Evolutionary conservation across 2,888 invertebrate species (phyloP).

Genomic region (Dynastes grantii): DNA sequence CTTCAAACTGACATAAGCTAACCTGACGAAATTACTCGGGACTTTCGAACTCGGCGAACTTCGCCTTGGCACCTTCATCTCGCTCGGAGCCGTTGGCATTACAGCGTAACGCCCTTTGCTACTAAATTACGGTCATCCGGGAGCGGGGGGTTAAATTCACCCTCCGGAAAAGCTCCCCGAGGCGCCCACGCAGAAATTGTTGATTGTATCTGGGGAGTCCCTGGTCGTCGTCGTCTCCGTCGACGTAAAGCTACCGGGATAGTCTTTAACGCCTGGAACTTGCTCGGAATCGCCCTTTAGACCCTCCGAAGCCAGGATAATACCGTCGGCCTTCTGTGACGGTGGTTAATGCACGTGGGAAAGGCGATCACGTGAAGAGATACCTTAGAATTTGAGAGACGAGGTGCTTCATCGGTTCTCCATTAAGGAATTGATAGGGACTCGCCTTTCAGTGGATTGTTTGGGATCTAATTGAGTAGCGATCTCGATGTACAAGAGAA

Average conservation of each 20-base stretch:
- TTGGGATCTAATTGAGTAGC: too few relatives aligned
- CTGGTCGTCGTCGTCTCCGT: neutral
- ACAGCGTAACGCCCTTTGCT: slow-evolving; percentile 12
- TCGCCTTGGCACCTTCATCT: neutral
- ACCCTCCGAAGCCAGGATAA: neutral
- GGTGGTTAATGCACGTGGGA: neutral
- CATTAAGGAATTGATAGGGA: too few relatives aligned
- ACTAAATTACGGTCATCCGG: slow-evolving; percentile 30
- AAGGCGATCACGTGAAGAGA: neutral
- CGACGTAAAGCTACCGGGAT: too few relatives aligned
- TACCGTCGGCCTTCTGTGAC: neutral
- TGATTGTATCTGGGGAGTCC: neutral
- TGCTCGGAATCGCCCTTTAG: neutral
- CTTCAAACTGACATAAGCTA: slow-evolving; percentile 29
- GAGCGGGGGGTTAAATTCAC: slow-evolving; percentile 10
- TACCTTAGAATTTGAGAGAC: too few relatives aligned
- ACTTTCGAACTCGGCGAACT: slow-evolving; percentile 5
- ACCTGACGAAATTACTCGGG: slow-evolving; percentile 25
- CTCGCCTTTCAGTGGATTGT: too few relatives aligned
- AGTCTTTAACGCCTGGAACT: neutral
- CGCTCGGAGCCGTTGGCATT: too few relatives aligned
- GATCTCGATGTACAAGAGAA: too few relatives aligned
- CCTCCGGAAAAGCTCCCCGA: neutral
- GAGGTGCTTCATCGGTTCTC: too few relatives aligned
- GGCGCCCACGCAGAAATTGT: slow-evolving; percentile 15